Evolutionary conservation across 2,797 vertebrate genomes (phyloP).

Genomic region (Malurus splendens): DNA sequence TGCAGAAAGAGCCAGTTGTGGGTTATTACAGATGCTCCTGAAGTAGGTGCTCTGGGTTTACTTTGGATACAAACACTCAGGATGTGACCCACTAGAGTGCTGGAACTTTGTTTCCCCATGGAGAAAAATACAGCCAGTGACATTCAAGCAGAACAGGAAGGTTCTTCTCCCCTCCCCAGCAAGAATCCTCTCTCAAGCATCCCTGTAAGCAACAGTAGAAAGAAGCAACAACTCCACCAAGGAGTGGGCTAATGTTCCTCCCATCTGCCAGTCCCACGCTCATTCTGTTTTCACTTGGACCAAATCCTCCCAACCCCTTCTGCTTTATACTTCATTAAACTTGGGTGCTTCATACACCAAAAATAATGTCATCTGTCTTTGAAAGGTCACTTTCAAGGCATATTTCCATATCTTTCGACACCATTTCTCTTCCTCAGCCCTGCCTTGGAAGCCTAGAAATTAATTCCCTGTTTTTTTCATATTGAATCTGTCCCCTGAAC

Average conservation of each 20-base stretch:
- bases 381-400: slow-evolving; percentile 8
- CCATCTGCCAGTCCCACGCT: slow-evolving; percentile 20
- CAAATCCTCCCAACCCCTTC: background rate
- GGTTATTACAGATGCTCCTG: background rate
- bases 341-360: background rate
- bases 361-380: background rate
- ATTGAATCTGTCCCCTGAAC: background rate
- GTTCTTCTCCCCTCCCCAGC: background rate
- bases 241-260: background rate
- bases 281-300: slow-evolving; percentile 37
- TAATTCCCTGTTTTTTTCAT: background rate
- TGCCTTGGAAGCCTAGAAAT: background rate
- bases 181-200: background rate
- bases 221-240: background rate
- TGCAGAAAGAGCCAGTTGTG: background rate
- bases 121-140: background rate
- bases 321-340: background rate
- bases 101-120: background rate
- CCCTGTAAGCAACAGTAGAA: background rate
- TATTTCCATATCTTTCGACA: background rate
- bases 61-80: background rate
- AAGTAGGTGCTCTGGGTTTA: background rate
- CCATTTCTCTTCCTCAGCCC: background rate
- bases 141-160: background rate
- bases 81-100: background rate